Conservation (phyloP, 2,113 vertebrate species). For the Neogobius melanostomus region DNA sequence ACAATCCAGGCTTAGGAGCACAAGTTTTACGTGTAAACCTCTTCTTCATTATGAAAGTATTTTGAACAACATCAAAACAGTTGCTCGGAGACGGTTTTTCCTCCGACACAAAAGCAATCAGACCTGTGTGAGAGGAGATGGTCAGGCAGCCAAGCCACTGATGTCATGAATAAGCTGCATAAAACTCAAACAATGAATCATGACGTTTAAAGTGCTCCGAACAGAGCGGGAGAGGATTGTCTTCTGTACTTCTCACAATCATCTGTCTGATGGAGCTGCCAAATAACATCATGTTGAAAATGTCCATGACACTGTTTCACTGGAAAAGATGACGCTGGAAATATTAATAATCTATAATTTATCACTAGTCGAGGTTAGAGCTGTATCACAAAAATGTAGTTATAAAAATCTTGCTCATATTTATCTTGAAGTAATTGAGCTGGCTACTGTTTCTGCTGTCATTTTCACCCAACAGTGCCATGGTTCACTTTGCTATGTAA, state of each 20-base stretch:
- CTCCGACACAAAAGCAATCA: constrained; percentile 42
- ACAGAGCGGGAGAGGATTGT: constrained; percentile 6
- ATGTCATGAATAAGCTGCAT: constrained; percentile 51
- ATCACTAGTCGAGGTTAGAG: neutral
- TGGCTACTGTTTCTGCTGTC: neutral
- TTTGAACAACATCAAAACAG: constrained; percentile 59
- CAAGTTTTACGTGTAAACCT: neutral
- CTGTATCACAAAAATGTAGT: neutral
- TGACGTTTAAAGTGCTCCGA: constrained; percentile 13
- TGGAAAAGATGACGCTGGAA: constrained; percentile 1
- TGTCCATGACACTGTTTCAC: constrained; percentile 8
- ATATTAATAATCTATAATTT: neutral
- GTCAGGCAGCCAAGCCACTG: constrained; percentile 46
- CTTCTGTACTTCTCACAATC: neutral
- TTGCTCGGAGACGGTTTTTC: constrained; percentile 55
- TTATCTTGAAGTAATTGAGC: neutral
- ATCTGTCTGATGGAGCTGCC: constrained; percentile 10
- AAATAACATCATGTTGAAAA: constrained; percentile 24
- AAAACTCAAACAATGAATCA: constrained; percentile 48
- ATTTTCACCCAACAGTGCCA: neutral
- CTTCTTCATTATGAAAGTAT: constrained; percentile 18
- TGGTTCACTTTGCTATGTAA: too few relatives aligned
- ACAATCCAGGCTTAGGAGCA: constrained; percentile 9
- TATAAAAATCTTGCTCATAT: neutral
- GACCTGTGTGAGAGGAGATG: constrained; percentile 38